Evolutionary conservation across 2,113 vertebrate genomes (phyloP).

Genomic region (Aspidoscelis tigris): DNA sequence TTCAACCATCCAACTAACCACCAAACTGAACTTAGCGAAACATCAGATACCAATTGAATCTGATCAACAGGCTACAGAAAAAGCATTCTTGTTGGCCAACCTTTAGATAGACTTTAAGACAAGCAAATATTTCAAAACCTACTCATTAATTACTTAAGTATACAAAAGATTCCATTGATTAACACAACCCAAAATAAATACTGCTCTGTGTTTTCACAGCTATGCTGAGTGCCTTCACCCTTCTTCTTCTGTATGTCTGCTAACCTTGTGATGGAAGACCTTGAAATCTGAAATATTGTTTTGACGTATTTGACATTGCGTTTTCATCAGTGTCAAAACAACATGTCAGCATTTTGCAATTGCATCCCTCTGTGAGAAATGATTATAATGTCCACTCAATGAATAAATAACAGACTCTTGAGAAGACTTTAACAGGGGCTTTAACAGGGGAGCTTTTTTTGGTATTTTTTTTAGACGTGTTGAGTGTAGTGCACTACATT

Average conservation of each 20-base stretch:
- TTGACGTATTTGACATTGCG: slow-evolving; percentile 34
- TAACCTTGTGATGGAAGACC: slow-evolving; percentile 6
- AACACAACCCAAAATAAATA: slow-evolving; percentile 10
- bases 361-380: slow-evolving; percentile 15
- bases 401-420: slow-evolving; percentile 6
- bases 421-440: neutral
- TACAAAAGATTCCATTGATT: neutral
- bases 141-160: neutral
- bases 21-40: neutral
- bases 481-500: neutral
- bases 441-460: neutral
- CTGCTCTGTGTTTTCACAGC: neutral
- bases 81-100: neutral
- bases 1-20: neutral
- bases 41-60: neutral
- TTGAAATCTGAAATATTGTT: slow-evolving; percentile 39
- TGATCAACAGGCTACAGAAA: neutral
- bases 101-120: neutral
- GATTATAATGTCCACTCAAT: slow-evolving; percentile 3
- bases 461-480: neutral
- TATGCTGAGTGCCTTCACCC: neutral
- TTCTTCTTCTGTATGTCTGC: neutral
- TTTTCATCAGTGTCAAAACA: slow-evolving; percentile 40
- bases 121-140: slow-evolving; percentile 1
- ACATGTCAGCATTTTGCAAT: slow-evolving; percentile 31